phyloP scores from a whole-genome alignment of 2,113 vertebrate genomes.

The Eublepharis macularius region DNA sequence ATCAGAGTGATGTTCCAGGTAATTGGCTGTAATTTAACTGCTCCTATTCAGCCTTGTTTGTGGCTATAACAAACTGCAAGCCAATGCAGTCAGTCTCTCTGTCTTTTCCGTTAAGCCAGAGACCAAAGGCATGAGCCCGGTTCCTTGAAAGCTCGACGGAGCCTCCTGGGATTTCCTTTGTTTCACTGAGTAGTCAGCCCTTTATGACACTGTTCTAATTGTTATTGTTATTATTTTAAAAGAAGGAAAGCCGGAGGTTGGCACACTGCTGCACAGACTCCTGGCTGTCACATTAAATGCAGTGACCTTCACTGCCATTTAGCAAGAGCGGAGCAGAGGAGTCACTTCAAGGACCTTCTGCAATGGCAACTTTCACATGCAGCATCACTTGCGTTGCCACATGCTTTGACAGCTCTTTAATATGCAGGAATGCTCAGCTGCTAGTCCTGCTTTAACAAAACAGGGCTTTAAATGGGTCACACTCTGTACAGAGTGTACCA shows the following conservation, averaged over 20 bases:
- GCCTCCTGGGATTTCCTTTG: constrained; percentile 34
- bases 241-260: constrained; percentile 8
- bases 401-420: constrained; percentile 64
- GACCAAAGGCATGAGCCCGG: constrained; percentile 41
- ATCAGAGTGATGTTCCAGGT: constrained; percentile 63
- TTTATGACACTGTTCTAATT: constrained; percentile 44
- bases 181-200: constrained; percentile 54
- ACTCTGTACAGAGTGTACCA: neutral
- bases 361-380: constrained; percentile 31
- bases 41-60: constrained; percentile 56
- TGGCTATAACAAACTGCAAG: constrained; percentile 51
- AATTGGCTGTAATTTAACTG: constrained; percentile 80
- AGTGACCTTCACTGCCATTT: constrained; percentile 73
- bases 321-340: constrained; percentile 47
- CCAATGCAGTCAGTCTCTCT: constrained; percentile 28
- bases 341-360: constrained; percentile 64
- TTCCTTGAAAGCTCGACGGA: constrained; percentile 21
- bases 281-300: constrained; percentile 65
- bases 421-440: neutral
- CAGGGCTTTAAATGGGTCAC: neutral
- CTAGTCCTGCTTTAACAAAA: neutral
- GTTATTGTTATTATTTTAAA: neutral
- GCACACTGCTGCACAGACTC: constrained; percentile 45
- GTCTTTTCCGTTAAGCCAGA: constrained; percentile 25
- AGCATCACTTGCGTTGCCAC: constrained; percentile 20